Evolutionary conservation across 2,113 vertebrate species (phyloP).

Genomic region (Petromus typicus): DNA sequence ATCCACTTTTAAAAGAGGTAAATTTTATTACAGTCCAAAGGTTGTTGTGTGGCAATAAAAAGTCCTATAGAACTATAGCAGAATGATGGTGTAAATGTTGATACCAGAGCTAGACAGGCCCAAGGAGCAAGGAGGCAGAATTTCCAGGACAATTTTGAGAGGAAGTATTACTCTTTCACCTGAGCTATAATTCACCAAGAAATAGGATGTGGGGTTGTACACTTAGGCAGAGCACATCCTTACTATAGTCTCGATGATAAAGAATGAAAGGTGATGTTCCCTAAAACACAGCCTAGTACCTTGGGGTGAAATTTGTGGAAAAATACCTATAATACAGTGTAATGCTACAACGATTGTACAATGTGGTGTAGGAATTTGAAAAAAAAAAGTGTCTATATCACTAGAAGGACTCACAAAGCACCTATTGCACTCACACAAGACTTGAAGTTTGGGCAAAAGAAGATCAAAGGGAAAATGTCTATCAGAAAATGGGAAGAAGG

Average conservation of each 20-base stretch:
- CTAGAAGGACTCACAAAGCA: not conserved
- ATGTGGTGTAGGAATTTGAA: not conserved
- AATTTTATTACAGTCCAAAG: not conserved
- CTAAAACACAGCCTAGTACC: not conserved
- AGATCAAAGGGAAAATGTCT: not conserved
- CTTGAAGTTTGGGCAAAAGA: not conserved
- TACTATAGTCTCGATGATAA: not conserved
- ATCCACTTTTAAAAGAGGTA: not conserved
- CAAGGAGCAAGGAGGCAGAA: not conserved
- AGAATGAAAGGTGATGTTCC: not conserved
- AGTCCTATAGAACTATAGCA: not conserved
- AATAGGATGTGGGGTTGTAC: not conserved
- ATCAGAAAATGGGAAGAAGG: not conserved
- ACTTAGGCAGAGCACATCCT: not conserved
- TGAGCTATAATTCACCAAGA: not conserved
- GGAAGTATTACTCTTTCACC: not conserved
- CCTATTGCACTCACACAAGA: not conserved
- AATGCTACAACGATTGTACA: not conserved
- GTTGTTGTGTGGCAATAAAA: not conserved
- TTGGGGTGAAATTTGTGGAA: not conserved
- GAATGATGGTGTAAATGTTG: not conserved
- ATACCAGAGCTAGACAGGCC: not conserved
- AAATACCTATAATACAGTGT: not conserved
- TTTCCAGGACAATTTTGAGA: conserved; percentile 23
- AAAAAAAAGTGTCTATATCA: not conserved